phyloP scores from a whole-genome alignment of 2,888 invertebrate species.

The Stenodera caucasica region DNA sequence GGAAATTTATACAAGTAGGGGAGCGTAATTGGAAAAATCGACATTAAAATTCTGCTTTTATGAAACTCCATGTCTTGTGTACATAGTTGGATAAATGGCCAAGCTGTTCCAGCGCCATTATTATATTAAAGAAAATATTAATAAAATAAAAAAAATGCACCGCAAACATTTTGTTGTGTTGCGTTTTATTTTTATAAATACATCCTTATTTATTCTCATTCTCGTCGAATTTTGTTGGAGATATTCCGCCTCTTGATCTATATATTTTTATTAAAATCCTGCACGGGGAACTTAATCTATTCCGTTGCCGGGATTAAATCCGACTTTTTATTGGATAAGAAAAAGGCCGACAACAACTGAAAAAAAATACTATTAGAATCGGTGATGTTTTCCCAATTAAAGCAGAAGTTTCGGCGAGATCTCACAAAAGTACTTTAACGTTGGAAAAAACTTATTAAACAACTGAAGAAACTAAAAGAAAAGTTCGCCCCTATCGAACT shows the following conservation, averaged over 20 bases:
- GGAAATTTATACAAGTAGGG: neutral
- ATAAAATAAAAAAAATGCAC: neutral
- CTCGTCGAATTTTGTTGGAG: too few species aligned
- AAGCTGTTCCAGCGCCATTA: neutral
- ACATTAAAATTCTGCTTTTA: neutral
- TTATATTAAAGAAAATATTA: neutral
- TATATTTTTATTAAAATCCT: neutral
- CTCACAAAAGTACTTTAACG: neutral
- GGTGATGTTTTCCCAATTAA: neutral
- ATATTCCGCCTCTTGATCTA: neutral
- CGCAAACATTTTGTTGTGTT: neutral
- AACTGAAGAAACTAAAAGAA: too few species aligned
- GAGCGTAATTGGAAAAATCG: neutral
- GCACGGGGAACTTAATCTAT: neutral
- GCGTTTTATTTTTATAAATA: neutral
- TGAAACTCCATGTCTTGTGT: neutral
- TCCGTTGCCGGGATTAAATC: neutral
- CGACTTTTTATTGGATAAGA: neutral
- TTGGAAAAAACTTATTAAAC: too few species aligned
- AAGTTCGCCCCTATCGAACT: too few species aligned
- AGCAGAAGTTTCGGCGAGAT: neutral
- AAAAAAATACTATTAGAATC: neutral
- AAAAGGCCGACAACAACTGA: neutral
- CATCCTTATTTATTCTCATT: neutral
- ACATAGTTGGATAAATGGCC: neutral